These are phyloP conservation scores for Lanius collurio DNA, from an alignment of 2,113 vertebrate genomes.

Conservation along the genomic window DNA sequence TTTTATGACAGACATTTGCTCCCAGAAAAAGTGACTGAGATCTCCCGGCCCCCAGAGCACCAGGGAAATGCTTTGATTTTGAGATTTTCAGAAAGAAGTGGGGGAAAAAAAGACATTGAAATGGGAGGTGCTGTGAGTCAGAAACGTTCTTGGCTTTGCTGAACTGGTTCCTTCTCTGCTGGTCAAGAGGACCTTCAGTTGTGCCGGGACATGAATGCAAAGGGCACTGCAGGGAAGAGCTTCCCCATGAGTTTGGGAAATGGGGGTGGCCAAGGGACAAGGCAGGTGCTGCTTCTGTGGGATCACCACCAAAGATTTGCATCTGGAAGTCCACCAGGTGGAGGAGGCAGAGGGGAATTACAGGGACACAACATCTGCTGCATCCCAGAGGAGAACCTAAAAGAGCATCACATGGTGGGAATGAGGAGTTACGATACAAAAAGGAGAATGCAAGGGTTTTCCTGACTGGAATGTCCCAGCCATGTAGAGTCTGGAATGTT, in stretches of 20 bases:
- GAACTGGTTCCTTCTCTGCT: neutral
- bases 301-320: neutral
- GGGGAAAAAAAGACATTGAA: too few species aligned
- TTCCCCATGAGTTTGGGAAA: neutral
- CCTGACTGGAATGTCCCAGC: neutral
- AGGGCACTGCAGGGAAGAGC: neutral
- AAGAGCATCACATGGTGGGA: neutral
- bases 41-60: neutral
- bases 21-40: neutral
- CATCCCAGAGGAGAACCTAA: neutral
- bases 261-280: neutral
- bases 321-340: neutral
- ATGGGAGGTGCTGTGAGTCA: neutral
- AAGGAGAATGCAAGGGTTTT: neutral
- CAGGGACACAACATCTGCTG: neutral
- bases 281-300: neutral
- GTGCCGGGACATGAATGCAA: neutral
- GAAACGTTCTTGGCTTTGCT: neutral
- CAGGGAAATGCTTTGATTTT: neutral
- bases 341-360: neutral
- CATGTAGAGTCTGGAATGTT: neutral
- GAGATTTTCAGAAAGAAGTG: neutral
- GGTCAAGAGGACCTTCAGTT: neutral
- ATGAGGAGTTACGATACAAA: accelerated
- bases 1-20: neutral